These are phyloP conservation scores for Macquaria ambigua DNA, from an alignment of 2,113 vertebrate genomes.

Conservation along the genomic window DNA sequence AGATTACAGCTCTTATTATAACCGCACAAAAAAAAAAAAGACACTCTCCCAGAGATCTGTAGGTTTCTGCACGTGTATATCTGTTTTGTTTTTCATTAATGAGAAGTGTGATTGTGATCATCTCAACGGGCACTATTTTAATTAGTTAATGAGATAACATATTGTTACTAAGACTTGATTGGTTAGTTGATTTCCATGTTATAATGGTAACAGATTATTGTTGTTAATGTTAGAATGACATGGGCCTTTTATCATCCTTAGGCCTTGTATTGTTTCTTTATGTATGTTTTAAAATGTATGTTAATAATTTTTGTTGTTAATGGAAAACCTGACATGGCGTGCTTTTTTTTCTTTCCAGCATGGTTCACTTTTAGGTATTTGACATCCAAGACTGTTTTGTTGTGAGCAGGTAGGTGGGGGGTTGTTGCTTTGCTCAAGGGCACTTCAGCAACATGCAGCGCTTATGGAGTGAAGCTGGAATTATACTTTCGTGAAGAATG, in stretches of 20 bases:
- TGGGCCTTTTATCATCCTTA: slow-evolving; percentile 66
- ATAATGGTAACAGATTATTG: slow-evolving; percentile 35
- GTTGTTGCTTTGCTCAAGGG: background rate
- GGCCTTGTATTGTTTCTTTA: slow-evolving; percentile 76
- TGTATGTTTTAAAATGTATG: slow-evolving; percentile 75
- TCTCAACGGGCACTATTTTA: slow-evolving; percentile 48
- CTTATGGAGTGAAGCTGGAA: background rate
- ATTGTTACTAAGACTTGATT: slow-evolving; percentile 6
- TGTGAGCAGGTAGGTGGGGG: background rate
- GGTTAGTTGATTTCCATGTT: slow-evolving; percentile 36
- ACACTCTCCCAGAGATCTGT: slow-evolving; percentile 27
- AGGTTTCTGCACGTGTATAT: slow-evolving; percentile 45
- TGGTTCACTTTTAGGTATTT: background rate
- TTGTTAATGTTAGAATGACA: slow-evolving; percentile 61
- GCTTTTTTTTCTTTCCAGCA: slow-evolving; percentile 18
- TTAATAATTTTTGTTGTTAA: slow-evolving; percentile 77
- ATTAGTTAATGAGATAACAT: background rate
- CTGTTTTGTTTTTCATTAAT: slow-evolving; percentile 33
- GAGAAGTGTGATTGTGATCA: slow-evolving; percentile 51
- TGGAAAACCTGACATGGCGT: slow-evolving; percentile 40
- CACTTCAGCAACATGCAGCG: background rate
- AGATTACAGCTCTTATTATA: slow-evolving; percentile 54
- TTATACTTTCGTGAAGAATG: background rate
- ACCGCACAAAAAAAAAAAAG: slow-evolving; percentile 34
- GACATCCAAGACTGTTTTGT: background rate